Evolutionary conservation across 2,113 vertebrate genomes (phyloP), one percentile per base, ranked within the genome.

Genomic region (Etia nguti): DNA sequence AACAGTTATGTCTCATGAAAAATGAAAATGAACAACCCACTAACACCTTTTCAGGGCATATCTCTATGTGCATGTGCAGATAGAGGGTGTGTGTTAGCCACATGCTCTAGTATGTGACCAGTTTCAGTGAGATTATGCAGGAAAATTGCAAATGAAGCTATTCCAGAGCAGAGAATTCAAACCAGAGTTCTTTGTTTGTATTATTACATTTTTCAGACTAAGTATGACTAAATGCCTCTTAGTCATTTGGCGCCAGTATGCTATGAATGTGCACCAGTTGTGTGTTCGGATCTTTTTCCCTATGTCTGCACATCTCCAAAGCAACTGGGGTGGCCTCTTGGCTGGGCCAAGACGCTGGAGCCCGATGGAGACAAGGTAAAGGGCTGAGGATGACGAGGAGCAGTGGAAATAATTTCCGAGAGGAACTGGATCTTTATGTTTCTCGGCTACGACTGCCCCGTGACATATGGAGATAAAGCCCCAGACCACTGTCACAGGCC

Each of bases 361-460:
- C 43, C 57, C 81, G 56, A 62, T 10, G 20, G 60, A 62, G 80
- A 82, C 18, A 41, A 55, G 73, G 20, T 41, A 79, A 77, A 9
- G 46, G n/a, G 46, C 18, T 7, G 26, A 31, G 18, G 6, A 52
- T 0, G 46, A 52, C 2, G 55, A 75, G 85, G 54, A 91, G 86
- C 56, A 59, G 43, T 11, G 5, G 29, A 57, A 90, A 93, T 92
- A 86, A 70, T 90, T 87, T 86, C 48, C 43, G 73, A 80, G 24
- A 88, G 85, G 68, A 93, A 81, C 43, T 80, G 79, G 68, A 81
- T 12, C 59, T 83, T 83, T 86, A n/a, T 70, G 85, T 86, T 86
- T 85, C 86, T 62, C 54, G 38, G 87, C 83, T 62, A 86, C 91
- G 93, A 88, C 84, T 95, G 86, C 86, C 75, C 56, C 26, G 73